Evolutionary conservation across 1,140 invertebrate species (phyloP), one percentile per base, ranked within the genome.

Genomic region (Drosophila sp.): DNA sequence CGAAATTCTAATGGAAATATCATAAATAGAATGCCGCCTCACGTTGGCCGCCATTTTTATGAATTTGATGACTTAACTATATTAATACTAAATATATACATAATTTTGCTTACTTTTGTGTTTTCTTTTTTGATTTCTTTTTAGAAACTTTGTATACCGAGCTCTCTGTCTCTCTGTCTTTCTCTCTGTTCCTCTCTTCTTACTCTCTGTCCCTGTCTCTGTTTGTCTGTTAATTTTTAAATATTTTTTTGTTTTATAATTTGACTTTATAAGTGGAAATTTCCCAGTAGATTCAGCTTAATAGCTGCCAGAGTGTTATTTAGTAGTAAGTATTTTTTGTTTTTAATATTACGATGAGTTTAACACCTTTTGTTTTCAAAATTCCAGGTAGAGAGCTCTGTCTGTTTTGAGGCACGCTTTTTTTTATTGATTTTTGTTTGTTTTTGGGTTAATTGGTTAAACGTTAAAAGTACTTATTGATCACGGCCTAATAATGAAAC

Each of bases 41-140:
- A 50, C 23, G 7, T 50, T 50, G 44, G 2, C 23, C 1, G 25
- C 17, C 44, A 27, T 50, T 7, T 11, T 47, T 2, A 47, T 47
- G 44, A 25, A 7, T 47, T 40, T 17, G 17, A 23, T 2, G 1
- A n/a, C 25, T 47, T 17, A 47, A 50, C 10, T 27, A 50, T 50
- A 27, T 47, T 23, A 47, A 47, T 25, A 50, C 11, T 23, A 35
- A 57, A 57, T 30, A 7, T 27, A 27, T 10, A 29, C 11, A 38
- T 61, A 54, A 61, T 23, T 68, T 80, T 78, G 82, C 82, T 86
- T 86, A 86, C 82, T 72, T 86, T 86, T 58, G 69, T 82, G 81
- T 58, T 11, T 38, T 38, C 11, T 38, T 38, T 4, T 38, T 2
- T 11, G 8, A 11, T 38, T 3, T 30, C 11, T 8, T 29, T 60